Conservation (phyloP, 2,113 vertebrate genomes). For the Isurus oxyrinchus region DNA sequence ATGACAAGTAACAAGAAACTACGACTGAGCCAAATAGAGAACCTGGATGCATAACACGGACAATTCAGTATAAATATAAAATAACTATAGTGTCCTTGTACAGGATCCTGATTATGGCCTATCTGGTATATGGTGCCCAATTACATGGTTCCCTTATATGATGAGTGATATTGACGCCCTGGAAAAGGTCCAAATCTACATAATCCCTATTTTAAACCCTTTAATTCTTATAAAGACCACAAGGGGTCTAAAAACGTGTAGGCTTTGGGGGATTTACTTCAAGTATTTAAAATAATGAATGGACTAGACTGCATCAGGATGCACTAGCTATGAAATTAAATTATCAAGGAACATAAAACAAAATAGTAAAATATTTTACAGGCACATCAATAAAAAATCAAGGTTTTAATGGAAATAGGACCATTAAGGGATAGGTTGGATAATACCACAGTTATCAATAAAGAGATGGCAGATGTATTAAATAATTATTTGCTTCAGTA, state of each 20-base stretch:
- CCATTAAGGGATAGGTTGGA: too few relatives aligned
- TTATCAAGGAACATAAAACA: too few relatives aligned
- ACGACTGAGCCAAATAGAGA: not conserved
- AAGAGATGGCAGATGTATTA: too few relatives aligned
- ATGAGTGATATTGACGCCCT: not conserved
- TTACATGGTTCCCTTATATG: not conserved
- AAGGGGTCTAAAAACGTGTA: not conserved
- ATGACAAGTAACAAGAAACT: not conserved
- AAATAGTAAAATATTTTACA: too few relatives aligned
- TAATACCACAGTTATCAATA: too few relatives aligned
- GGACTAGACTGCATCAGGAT: not conserved
- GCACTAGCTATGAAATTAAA: not conserved
- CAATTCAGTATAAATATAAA: not conserved
- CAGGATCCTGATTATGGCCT: not conserved
- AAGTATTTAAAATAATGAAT: not conserved
- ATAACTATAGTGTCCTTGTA: not conserved
- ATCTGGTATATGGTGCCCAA: not conserved
- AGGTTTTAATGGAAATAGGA: too few relatives aligned
- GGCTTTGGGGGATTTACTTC: not conserved
- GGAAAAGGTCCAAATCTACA: not conserved
- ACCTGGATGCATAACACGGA: not conserved
- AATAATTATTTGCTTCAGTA: too few relatives aligned
- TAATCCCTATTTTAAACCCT: too few relatives aligned
- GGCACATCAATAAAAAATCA: too few relatives aligned
- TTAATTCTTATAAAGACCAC: not conserved